Conservation (phyloP, 2,888 invertebrate species). For the Athalia circularis region DNA sequence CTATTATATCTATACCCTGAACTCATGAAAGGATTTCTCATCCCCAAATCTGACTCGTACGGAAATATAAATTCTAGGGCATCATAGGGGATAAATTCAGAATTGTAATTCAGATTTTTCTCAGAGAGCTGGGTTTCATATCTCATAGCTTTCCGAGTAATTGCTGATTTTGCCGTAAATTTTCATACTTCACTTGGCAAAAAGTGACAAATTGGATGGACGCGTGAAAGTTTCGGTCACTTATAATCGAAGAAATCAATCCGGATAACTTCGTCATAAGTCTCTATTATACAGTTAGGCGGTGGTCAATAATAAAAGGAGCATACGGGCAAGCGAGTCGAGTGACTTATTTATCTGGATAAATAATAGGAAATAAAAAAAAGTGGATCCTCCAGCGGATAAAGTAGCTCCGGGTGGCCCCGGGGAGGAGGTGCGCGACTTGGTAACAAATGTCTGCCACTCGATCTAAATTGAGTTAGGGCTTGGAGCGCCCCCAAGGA, state of each 20-base stretch:
- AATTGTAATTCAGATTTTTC: neutral
- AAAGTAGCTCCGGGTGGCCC: slow-evolving; percentile 57
- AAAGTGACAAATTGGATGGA: neutral
- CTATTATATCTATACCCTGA: neutral
- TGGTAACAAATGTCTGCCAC: slow-evolving; percentile 73
- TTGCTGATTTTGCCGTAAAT: neutral
- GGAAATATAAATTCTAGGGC: neutral
- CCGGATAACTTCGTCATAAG: slow-evolving; percentile 50
- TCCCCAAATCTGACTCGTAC: neutral
- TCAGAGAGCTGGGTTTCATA: neutral
- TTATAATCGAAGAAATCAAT: slow-evolving; percentile 49
- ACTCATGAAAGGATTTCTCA: neutral
- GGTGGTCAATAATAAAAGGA: slow-evolving; percentile 59
- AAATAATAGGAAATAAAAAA: slow-evolving; percentile 72
- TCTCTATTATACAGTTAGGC: slow-evolving; percentile 50
- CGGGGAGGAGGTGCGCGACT: slow-evolving; percentile 59
- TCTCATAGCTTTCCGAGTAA: neutral
- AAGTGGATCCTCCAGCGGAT: slow-evolving; percentile 55
- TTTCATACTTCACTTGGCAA: neutral
- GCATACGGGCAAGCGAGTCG: slow-evolving; percentile 44
- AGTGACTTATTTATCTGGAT: slow-evolving; percentile 71
- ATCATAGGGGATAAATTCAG: too few relatives aligned
- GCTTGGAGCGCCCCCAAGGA: slow-evolving; percentile 53
- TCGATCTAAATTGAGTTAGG: slow-evolving; percentile 75
- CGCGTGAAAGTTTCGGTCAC: slow-evolving; percentile 12